Evolutionary conservation across 1,140 invertebrate genomes (phyloP), one percentile per base, ranked within the genome.

Genomic region (Babylonia areolata): DNA sequence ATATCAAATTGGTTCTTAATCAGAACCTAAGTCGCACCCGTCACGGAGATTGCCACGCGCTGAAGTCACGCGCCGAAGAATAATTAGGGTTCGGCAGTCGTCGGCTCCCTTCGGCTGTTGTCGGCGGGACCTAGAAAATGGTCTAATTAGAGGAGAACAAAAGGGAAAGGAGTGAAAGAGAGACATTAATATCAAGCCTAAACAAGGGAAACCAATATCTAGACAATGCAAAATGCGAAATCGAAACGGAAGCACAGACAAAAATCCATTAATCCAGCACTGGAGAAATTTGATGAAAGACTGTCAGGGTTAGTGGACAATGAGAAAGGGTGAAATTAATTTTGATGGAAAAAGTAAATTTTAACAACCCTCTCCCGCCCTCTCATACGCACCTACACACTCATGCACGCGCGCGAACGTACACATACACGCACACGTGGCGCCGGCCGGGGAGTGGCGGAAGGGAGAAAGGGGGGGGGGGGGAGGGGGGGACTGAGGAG

Each of bases 1-100:
- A 64, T 64, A 64, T 64, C 58, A 64, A 64, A 64, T 64, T 28
- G 58, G 46, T 51, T 51, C 46, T 51, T 64, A 64, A 64, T 64
- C 58, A 64, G 58, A 64, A 64, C 58, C 28, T 12, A 23, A 23
- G 58, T 12, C 17, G 28, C 12, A 5, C 23, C 58, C 58, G 58
- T 64, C 58, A 64, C 58, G 58, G 58, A 12, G 58, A 64, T 23
- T 64, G 58, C 58, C 58, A 64, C 58, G 58, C 58, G 58, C 58
- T 64, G 15, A 0, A 23, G 58, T 64, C 58, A 64, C 58, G 58
- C 58, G 58, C 28, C 58, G 58, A 64, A n/a, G 58, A 64, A 64
- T 64, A 64, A 64, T 64, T 64, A 64, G 58, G 15, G 58, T 64
- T 64, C 58, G 58, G 15, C 58, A 64, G 58, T 64, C 28, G 58